Evolutionary conservation across 2,113 vertebrate genomes (phyloP).

Genomic region (Poecile atricapillus): DNA sequence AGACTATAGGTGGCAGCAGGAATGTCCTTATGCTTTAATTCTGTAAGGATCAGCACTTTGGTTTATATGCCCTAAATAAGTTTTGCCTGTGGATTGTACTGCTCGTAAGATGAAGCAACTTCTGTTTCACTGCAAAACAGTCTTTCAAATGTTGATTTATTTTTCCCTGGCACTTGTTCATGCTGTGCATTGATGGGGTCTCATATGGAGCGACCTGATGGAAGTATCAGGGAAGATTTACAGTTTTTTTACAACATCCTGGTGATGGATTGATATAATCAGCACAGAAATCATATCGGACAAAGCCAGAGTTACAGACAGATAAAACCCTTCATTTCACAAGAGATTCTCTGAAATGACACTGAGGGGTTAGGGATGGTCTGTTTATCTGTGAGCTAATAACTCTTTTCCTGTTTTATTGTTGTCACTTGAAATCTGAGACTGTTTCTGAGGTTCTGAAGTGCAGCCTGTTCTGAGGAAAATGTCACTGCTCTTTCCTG

Average conservation of each 20-base stretch:
- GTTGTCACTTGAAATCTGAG: neutral
- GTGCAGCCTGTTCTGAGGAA: neutral
- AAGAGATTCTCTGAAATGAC: neutral
- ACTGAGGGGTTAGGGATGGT: neutral
- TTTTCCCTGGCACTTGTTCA: neutral
- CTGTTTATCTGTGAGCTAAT: neutral
- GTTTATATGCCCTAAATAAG: neutral
- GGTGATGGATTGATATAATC: neutral
- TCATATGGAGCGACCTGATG: neutral
- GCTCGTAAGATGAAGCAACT: neutral
- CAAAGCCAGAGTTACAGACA: neutral
- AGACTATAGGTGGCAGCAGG: slow-evolving; percentile 32
- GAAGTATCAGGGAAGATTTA: neutral
- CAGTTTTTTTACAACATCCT: neutral
- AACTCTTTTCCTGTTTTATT: slow-evolving; percentile 13
- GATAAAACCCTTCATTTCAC: slow-evolving; percentile 2
- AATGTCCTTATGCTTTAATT: neutral
- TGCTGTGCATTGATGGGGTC: neutral
- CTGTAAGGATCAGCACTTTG: neutral
- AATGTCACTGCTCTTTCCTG: neutral
- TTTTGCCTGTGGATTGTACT: neutral
- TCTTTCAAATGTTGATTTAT: slow-evolving; percentile 32
- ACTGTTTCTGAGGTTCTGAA: neutral
- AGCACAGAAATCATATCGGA: neutral
- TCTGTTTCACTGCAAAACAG: neutral